Percentiles rank a stretch among this genome's conserved stretches.
phyloP scores from a whole-genome alignment of 2,797 vertebrate species.

The Peromyscus aztecus region DNA sequence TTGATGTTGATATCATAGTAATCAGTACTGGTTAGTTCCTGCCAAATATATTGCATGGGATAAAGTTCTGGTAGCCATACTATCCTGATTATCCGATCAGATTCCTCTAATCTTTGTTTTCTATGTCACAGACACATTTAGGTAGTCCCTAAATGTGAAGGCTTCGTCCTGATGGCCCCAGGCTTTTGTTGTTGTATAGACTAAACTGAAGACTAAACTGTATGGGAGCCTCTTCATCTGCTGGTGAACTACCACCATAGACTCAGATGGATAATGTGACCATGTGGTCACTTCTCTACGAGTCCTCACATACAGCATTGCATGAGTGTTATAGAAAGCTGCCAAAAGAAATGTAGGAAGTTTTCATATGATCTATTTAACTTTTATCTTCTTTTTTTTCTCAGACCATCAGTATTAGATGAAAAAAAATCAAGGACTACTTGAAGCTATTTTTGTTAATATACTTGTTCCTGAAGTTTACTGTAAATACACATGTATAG shows the following conservation, averaged over 20 bases:
- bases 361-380: slow-evolving; percentile 83
- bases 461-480: slow-evolving; percentile 86
- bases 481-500: slow-evolving; percentile 86
- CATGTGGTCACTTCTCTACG: slow-evolving; percentile 68
- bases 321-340: slow-evolving; percentile 86
- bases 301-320: slow-evolving; percentile 79
- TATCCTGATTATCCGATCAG: slow-evolving; percentile 47
- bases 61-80: slow-evolving; percentile 74
- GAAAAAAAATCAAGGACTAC: slow-evolving; percentile 90
- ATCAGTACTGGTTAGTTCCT: slow-evolving; percentile 72
- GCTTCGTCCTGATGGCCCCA: slow-evolving; percentile 27
- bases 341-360: slow-evolving; percentile 84
- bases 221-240: slow-evolving; percentile 24
- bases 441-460: slow-evolving; percentile 90
- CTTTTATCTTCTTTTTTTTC: slow-evolving; percentile 82
- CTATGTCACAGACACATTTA: slow-evolving; percentile 69
- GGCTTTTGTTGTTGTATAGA: slow-evolving; percentile 62
- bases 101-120: slow-evolving; percentile 62
- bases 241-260: slow-evolving; percentile 58
- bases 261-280: slow-evolving; percentile 40
- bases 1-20: slow-evolving; percentile 57
- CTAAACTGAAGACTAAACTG: slow-evolving; percentile 49
- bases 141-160: slow-evolving; percentile 20
- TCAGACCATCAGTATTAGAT: slow-evolving; percentile 92
- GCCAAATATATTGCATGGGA: slow-evolving; percentile 74